Percentiles rank a stretch among this genome's conserved stretches.
Evolutionary conservation across 53 echinoderm and acorn worm species (phyloP).

Genomic region (Paracentrotus lividus): DNA sequence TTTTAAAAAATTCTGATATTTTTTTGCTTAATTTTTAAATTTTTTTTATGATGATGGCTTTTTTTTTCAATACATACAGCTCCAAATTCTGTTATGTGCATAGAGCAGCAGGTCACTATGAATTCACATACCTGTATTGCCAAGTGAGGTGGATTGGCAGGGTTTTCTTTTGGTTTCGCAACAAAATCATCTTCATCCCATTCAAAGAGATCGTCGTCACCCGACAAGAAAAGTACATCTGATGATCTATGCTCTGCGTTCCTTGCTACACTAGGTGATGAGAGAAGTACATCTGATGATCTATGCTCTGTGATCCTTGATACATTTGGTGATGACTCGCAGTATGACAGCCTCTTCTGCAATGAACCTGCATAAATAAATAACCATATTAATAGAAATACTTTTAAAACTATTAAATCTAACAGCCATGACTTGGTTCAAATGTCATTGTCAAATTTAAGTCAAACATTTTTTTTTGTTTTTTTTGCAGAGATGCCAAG

Average conservation of each 20-base stretch:
- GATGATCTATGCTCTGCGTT: neutral
- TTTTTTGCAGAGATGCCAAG: no score
- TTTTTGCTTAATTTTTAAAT: no score
- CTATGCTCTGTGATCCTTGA: neutral
- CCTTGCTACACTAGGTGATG: neutral
- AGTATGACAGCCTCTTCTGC: slow-evolving; percentile 22
- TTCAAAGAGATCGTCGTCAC: slow-evolving; percentile 54
- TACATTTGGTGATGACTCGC: slow-evolving; percentile 24
- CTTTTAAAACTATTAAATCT: no score
- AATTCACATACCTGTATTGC: slow-evolving; percentile 1
- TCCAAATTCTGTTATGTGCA: no score
- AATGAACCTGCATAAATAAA: slow-evolving; percentile 10
- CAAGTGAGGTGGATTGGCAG: neutral
- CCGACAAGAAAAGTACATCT: slow-evolving; percentile 18
- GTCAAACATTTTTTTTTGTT: no score
- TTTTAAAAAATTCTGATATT: no score
- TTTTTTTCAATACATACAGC: neutral
- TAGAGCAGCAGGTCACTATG: no score
- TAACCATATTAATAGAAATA: no score
- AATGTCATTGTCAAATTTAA: no score
- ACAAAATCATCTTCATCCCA: slow-evolving; percentile 47
- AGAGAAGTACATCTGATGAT: slow-evolving; percentile 8
- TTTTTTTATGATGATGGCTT: no score
- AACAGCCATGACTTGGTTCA: no score
- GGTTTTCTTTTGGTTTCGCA: neutral